phyloP scores from a whole-genome alignment of 2,113 vertebrate species.

The Petroica traversi region DNA sequence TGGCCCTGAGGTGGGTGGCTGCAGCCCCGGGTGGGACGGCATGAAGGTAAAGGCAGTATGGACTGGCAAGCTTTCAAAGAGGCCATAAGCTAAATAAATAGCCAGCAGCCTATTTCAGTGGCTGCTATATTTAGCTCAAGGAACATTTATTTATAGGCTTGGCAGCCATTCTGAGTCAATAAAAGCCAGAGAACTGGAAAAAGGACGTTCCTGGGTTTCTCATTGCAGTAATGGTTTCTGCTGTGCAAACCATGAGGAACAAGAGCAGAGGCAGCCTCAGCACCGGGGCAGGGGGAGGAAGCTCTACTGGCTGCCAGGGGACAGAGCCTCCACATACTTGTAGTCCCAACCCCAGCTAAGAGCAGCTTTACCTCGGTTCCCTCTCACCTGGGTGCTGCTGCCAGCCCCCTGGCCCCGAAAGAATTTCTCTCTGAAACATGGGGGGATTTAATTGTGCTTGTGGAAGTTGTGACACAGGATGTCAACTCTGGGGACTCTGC shows the following conservation, averaged over 20 bases:
- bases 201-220: constrained; percentile 60
- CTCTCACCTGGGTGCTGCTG: background rate
- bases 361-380: background rate
- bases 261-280: background rate
- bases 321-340: background rate
- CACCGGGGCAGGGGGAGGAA: background rate
- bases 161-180: constrained; percentile 65
- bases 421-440: background rate
- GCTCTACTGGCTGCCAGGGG: background rate
- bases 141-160: constrained; percentile 74
- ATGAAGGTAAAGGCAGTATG: constrained; percentile 11
- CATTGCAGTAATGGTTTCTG: background rate
- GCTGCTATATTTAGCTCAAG: constrained; percentile 71
- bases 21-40: background rate
- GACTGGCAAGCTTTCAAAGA: constrained; percentile 55
- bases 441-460: background rate
- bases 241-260: background rate
- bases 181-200: constrained; percentile 60
- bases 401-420: background rate
- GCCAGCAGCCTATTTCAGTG: constrained; percentile 57
- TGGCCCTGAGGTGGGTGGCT: constrained; percentile 5
- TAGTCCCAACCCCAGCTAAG: background rate
- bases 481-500: fast-evolving
- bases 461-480: fast-evolving
- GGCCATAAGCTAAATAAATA: constrained; percentile 68